Percentiles rank a stretch among this genome's conserved stretches.
Evolutionary conservation across 2,888 invertebrate genomes (phyloP).

Genomic region (Syrista parreyssii): DNA sequence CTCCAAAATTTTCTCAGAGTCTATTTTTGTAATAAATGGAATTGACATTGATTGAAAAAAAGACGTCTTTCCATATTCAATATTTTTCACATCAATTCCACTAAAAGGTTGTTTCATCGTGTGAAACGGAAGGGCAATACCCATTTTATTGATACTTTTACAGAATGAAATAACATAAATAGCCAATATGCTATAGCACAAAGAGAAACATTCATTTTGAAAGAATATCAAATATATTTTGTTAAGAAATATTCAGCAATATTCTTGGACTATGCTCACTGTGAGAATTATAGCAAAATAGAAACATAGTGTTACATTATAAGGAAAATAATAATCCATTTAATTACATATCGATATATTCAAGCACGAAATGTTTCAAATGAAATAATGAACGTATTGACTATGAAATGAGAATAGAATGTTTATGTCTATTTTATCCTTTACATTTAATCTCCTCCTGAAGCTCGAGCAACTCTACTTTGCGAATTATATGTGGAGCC

Average conservation of each 20-base stretch:
- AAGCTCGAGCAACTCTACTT: background rate
- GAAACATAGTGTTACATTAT: background rate
- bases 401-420: background rate
- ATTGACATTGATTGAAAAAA: background rate
- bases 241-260: background rate
- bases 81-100: background rate
- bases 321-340: background rate
- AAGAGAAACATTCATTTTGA: background rate
- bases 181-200: background rate
- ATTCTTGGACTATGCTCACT: background rate
- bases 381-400: background rate
- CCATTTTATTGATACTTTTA: background rate
- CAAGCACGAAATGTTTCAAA: background rate
- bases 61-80: background rate
- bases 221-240: background rate
- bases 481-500: background rate
- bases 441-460: background rate
- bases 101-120: background rate
- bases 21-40: background rate
- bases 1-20: background rate
- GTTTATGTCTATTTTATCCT: background rate
- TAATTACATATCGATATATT: background rate
- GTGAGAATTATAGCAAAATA: background rate
- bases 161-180: too few relatives aligned
- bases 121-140: background rate